These are phyloP conservation scores for Pheosia tremula DNA, from an alignment of 2,888 invertebrate species.

Conservation along the genomic window DNA sequence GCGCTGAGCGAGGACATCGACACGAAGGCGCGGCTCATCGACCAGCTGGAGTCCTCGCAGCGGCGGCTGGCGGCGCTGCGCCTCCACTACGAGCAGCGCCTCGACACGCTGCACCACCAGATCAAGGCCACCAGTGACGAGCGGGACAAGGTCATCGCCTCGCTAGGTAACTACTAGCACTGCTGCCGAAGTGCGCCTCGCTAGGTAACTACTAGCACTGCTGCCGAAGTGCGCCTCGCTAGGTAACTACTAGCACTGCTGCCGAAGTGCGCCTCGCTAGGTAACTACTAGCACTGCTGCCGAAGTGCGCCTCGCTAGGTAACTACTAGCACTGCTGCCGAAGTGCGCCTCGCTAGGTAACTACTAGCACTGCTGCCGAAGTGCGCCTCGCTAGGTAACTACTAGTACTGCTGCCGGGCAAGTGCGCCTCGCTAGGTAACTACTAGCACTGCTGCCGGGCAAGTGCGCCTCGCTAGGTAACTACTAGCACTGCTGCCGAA, in stretches of 20 bases:
- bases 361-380: slow-evolving; percentile 7
- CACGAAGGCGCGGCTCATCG: slow-evolving; percentile 96
- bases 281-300: slow-evolving; percentile 41
- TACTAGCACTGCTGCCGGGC: no score
- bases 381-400: slow-evolving; percentile 78
- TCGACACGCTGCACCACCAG: slow-evolving; percentile 91
- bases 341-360: slow-evolving; percentile 77
- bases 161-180: slow-evolving; percentile 60
- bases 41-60: slow-evolving; percentile 96
- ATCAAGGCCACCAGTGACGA: slow-evolving; percentile 96
- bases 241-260: slow-evolving; percentile 45
- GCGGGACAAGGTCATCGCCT: slow-evolving; percentile 93
- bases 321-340: slow-evolving; percentile 16
- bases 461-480: slow-evolving; percentile 77
- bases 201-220: no score
- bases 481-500: slow-evolving; percentile 7
- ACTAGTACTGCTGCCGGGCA: no score
- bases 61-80: slow-evolving; percentile 93
- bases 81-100: slow-evolving; percentile 96
- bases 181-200: no score
- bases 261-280: slow-evolving; percentile 70
- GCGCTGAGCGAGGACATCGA: slow-evolving; percentile 96
- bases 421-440: slow-evolving; percentile 78
- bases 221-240: slow-evolving; percentile 69
- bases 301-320: slow-evolving; percentile 76